These are phyloP conservation scores for Peromyscus melanophrys DNA, from an alignment of 2,797 vertebrate species.

Conservation along the genomic window DNA sequence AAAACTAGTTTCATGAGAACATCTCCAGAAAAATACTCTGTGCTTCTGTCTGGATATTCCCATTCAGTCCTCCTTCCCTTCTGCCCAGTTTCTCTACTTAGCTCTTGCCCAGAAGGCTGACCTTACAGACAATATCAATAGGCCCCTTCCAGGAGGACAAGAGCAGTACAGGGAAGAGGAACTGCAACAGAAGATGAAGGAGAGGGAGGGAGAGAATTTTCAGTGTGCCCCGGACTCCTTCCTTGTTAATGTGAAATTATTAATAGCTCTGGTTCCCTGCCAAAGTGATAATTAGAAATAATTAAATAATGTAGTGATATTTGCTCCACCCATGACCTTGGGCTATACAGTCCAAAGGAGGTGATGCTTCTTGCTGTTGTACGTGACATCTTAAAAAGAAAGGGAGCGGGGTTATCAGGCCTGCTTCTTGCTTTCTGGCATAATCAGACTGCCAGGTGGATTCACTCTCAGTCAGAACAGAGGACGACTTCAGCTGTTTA, in stretches of 20 bases:
- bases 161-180: background rate
- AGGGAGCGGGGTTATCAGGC: too few relatives aligned
- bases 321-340: too few relatives aligned
- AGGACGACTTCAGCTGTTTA: too few relatives aligned
- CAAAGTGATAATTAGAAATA: background rate
- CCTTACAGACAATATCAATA: background rate
- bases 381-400: too few relatives aligned
- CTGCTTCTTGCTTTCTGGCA: too few relatives aligned
- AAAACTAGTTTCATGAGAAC: background rate
- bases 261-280: background rate
- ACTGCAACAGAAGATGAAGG: background rate
- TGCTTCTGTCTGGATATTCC: background rate
- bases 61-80: background rate
- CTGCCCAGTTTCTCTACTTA: background rate
- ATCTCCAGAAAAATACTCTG: conserved; percentile 2
- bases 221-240: background rate
- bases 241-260: background rate
- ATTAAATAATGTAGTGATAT: background rate
- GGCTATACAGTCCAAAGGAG: too few relatives aligned
- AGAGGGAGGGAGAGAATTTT: background rate
- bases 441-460: too few relatives aligned
- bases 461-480: too few relatives aligned
- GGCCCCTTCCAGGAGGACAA: background rate
- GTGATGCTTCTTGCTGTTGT: too few relatives aligned
- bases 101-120: background rate